These are phyloP conservation scores for Stegastes partitus DNA, from an alignment of 2,113 vertebrate species.

Conservation along the genomic window DNA sequence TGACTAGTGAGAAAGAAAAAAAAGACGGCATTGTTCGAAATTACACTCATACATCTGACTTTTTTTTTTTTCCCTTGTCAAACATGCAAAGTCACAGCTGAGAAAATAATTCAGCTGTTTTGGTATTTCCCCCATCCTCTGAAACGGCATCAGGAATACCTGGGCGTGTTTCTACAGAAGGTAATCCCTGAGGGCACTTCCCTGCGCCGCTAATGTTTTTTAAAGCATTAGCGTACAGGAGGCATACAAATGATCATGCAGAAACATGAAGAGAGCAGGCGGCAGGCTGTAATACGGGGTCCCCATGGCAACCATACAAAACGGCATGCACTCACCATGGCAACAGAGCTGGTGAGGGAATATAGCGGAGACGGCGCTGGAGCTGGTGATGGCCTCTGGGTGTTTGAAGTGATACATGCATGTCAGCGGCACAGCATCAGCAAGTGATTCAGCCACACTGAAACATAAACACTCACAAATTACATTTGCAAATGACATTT, in stretches of 20 bases:
- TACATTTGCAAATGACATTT: background rate
- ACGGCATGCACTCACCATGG: conserved; percentile 82
- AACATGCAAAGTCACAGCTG: conserved; percentile 35
- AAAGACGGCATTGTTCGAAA: conserved; percentile 51
- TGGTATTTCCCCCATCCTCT: conserved; percentile 17
- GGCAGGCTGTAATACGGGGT: conserved; percentile 68
- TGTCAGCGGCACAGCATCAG: conserved; percentile 31
- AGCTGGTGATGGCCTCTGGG: conserved; percentile 63
- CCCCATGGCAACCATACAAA: conserved; percentile 81
- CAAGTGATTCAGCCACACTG: conserved; percentile 20
- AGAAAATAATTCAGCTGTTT: conserved; percentile 16
- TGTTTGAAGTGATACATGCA: conserved; percentile 63
- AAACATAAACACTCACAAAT: background rate
- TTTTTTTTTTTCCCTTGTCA: conserved; percentile 31
- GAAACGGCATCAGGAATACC: conserved; percentile 30
- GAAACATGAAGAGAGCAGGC: conserved; percentile 73
- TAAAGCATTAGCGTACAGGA: conserved; percentile 47
- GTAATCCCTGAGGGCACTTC: conserved; percentile 50
- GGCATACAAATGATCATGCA: conserved; percentile 75
- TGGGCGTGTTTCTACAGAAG: conserved; percentile 45
- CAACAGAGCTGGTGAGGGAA: conserved; percentile 75
- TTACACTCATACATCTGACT: conserved; percentile 27
- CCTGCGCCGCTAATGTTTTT: conserved; percentile 31
- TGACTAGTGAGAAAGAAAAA: conserved; percentile 23
- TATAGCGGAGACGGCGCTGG: conserved; percentile 41